Evolutionary conservation across 2,888 invertebrate species (phyloP).

Genomic region (Thera obeliscata): DNA sequence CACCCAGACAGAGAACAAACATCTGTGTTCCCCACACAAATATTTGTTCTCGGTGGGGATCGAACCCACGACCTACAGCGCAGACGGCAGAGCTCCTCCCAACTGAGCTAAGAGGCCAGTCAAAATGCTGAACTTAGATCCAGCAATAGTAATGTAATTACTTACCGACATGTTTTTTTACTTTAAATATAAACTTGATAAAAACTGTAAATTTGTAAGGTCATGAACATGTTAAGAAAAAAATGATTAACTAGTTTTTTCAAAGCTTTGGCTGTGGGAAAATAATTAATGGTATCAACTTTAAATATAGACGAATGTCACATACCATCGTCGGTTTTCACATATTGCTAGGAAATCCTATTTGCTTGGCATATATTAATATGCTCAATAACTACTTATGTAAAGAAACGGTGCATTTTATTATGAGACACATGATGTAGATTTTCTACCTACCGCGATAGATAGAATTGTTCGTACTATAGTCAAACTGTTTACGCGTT

Average conservation of each 20-base stretch:
- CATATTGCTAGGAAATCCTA: constrained; percentile 27
- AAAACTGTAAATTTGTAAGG: not conserved
- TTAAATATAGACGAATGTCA: constrained; percentile 18
- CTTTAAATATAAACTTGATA: too few species aligned
- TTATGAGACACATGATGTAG: constrained; percentile 5
- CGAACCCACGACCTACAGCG: too few species aligned
- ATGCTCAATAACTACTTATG: not conserved
- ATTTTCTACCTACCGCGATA: constrained; percentile 1
- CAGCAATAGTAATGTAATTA: too few species aligned
- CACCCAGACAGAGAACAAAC: too few species aligned
- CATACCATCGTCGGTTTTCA: constrained; percentile 23
- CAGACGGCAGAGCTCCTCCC: too few species aligned
- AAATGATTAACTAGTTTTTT: not conserved
- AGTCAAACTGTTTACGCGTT: not conserved
- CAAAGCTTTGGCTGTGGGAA: constrained; percentile 15
- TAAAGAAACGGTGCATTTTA: constrained; percentile 9
- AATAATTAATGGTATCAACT: constrained; percentile 20
- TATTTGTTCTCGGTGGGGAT: too few species aligned
- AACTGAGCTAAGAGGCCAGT: too few species aligned
- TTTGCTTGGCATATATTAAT: constrained; percentile 20
- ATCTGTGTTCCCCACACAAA: too few species aligned
- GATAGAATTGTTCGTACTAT: not conserved
- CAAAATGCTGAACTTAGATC: too few species aligned
- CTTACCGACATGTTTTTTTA: too few species aligned
- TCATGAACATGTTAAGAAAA: not conserved